Evolutionary conservation across 2,797 vertebrate genomes (phyloP), one percentile per base, ranked within the genome.

Genomic region (Diplodus puntazzo): DNA sequence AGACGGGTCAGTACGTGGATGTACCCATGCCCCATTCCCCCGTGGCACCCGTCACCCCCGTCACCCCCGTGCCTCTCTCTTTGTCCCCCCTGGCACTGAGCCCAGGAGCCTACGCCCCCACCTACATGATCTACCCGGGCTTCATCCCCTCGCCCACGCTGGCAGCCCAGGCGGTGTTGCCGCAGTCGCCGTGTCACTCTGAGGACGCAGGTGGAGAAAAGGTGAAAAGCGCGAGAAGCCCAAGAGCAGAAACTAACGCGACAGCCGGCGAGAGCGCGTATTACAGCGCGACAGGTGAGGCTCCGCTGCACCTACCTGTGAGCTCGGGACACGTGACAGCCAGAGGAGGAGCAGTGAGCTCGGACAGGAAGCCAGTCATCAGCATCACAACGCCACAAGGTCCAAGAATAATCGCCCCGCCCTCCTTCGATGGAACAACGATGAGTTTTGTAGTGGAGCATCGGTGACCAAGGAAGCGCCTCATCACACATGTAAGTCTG

Each of bases 391-490:
- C 97, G 0, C 98, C 97, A 49, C 97, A 97, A 83, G 97, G 98
- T 84, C 97, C 98, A 0, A 95, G 97, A 79, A 97, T 99, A 79
- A 95, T 99, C 0, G 97, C 98, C 0, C 98, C 98, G 0, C 97
- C 98, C 12, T 99, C 97, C 73, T 99, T 99, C 7, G 98, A 99
- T 1, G 98, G 98, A 77, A 99, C 97, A 77, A 99, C 98, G 65
- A 98, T 99, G 98, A 98, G 98, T 87, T 99, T 99, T 43, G 97
- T 98, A 62, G 97, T 99, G 89, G 98, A 99, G 90, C 98, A 99
- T 92, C 95, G 97, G 94, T 98, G 96, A 97, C 89, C 90, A 91
- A 90, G 77, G 77, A 72, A 79, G 77, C 53, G 14, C 77, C 75
- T 77, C 81, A 23, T 77, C 75, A 73, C 11, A 82, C 81, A 85